A percentile compares a stretch with the other conserved stretches of the same genome.
phyloP scores from a whole-genome alignment of 2,888 invertebrate genomes.

The Dynastes grantii region DNA sequence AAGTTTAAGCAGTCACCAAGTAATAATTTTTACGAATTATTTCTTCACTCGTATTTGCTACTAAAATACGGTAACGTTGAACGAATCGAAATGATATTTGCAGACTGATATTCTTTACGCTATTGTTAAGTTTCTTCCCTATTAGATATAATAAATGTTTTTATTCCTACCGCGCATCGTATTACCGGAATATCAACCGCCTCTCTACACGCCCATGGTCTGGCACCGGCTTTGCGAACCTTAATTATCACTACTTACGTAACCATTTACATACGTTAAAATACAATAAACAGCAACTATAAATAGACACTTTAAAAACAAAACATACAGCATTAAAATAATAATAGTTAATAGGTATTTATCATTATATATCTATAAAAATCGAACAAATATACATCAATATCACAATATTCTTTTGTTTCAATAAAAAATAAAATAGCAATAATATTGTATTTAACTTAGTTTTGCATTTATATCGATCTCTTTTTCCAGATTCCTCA shows the following conservation, averaged over 20 bases:
- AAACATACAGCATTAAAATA: conserved; percentile 38
- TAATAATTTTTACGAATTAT: no score
- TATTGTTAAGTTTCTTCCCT: no score
- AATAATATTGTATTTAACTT: neutral
- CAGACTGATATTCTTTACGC: no score
- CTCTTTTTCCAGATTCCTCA: conserved; percentile 27
- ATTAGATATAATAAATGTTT: no score
- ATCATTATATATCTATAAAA: conserved; percentile 28
- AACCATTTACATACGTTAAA: neutral
- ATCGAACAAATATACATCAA: conserved; percentile 27
- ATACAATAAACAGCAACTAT: conserved; percentile 41
- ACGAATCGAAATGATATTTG: no score
- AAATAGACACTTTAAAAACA: conserved; percentile 41
- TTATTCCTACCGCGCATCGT: no score
- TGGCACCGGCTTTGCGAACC: neutral
- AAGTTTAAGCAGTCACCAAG: no score
- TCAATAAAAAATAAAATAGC: conserved; percentile 40
- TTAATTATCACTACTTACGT: neutral
- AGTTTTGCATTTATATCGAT: conserved; percentile 1
- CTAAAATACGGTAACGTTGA: no score
- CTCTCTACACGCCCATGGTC: neutral
- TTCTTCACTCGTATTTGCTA: no score
- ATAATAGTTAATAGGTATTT: conserved; percentile 6
- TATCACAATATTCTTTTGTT: conserved; percentile 43
- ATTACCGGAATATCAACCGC: no score